These are phyloP conservation scores for Triops cancriformis DNA, from an alignment of 1,140 invertebrate genomes.

Conservation along the genomic window DNA sequence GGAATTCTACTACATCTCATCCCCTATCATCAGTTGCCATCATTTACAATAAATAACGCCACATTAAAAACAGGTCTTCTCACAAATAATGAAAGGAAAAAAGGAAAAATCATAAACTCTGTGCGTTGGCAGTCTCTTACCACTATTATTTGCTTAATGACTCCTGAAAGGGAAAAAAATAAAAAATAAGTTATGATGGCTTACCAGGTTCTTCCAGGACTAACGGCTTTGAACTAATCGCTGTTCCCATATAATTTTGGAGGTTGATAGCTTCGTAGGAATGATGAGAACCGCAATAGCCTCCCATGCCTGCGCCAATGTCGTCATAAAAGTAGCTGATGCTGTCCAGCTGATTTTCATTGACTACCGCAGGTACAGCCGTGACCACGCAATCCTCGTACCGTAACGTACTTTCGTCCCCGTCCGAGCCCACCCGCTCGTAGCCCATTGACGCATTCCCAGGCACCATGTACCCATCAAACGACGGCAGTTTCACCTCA, in stretches of 20 bases:
- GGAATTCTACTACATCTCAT: no score
- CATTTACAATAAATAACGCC: no score
- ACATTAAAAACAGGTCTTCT: no score
- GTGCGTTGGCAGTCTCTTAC: slow-evolving; percentile 19
- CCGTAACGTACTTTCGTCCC: slow-evolving; percentile 22
- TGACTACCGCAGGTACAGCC: slow-evolving; percentile 32
- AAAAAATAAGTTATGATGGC: not conserved
- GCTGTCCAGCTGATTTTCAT: slow-evolving; percentile 33
- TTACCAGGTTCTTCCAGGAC: slow-evolving; percentile 26
- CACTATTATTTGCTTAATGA: slow-evolving; percentile 19
- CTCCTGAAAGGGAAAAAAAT: not conserved
- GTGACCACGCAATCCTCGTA: slow-evolving; percentile 32
- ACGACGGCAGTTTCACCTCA: slow-evolving; percentile 31
- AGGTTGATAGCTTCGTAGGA: slow-evolving; percentile 34
- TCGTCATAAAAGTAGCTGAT: slow-evolving; percentile 35
- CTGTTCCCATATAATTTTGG: slow-evolving; percentile 28
- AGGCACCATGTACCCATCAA: slow-evolving; percentile 26
- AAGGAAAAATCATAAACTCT: not conserved
- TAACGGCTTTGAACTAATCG: slow-evolving; percentile 12
- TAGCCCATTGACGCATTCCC: slow-evolving; percentile 24
- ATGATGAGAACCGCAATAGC: slow-evolving; percentile 29
- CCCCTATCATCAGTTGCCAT: no score
- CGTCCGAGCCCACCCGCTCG: slow-evolving; percentile 17
- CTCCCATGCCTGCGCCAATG: slow-evolving; percentile 30
- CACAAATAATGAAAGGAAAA: no score